phyloP scores from a whole-genome alignment of 2,888 invertebrate genomes.

The Aphidoletes aphidimyza region DNA sequence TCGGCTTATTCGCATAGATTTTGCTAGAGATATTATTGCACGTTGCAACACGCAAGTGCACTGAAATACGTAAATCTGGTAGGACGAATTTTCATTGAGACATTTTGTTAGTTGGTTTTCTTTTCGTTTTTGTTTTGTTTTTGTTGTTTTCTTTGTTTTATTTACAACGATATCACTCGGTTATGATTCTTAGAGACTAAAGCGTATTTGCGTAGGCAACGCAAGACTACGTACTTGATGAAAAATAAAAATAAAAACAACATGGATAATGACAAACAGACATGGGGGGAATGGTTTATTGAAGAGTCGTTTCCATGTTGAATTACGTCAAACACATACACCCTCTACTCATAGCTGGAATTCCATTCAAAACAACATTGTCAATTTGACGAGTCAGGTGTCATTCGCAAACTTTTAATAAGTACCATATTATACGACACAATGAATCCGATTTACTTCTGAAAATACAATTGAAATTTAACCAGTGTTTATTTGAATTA shows the following conservation, averaged over 20 bases:
- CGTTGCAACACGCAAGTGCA: neutral
- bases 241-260: neutral
- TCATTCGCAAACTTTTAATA: conserved; percentile 3
- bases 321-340: conserved; percentile 4
- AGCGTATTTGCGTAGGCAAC: neutral
- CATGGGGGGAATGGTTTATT: neutral
- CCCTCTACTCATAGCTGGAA: neutral
- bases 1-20: neutral
- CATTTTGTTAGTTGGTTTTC: neutral
- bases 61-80: neutral
- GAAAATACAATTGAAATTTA: neutral
- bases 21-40: too few relatives aligned
- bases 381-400: conserved; percentile 38
- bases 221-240: neutral
- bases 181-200: neutral
- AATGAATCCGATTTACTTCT: neutral
- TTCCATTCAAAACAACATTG: neutral
- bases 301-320: neutral
- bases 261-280: neutral
- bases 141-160: neutral
- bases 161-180: neutral
- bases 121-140: neutral
- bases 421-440: neutral
- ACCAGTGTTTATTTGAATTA: neutral
- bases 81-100: neutral